A percentile compares a stretch with the other conserved stretches of the same genome.
Evolutionary conservation across 2,113 vertebrate genomes (phyloP).

Genomic region (Erinaceus europaeus): DNA sequence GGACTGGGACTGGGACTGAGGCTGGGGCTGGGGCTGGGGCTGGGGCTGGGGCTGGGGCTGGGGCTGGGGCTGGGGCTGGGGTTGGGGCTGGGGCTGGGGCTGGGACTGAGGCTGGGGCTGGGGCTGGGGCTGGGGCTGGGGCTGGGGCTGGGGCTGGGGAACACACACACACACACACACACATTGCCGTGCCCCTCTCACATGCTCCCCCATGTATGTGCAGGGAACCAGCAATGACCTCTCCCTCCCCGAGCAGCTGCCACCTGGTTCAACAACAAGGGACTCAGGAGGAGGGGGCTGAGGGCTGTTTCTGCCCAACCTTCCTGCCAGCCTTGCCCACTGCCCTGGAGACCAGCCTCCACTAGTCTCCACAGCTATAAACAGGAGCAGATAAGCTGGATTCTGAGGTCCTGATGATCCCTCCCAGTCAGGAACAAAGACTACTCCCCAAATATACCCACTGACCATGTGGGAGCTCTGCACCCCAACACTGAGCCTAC

Average conservation of each 20-base stretch:
- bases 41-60: too few species aligned
- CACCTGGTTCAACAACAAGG: not conserved
- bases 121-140: not conserved
- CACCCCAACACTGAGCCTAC: rapidly evolving
- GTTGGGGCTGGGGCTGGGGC: too few species aligned
- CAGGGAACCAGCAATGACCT: not conserved
- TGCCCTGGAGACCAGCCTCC: not conserved
- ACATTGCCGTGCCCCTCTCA: too few species aligned
- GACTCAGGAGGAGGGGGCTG: too few species aligned
- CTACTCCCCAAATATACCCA: not conserved
- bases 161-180: not conserved
- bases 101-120: too few species aligned
- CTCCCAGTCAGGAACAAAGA: not conserved
- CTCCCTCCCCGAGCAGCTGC: not conserved
- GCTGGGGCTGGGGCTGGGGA: too few species aligned
- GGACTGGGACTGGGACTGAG: too few species aligned
- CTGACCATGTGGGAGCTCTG: not conserved
- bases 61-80: too few species aligned
- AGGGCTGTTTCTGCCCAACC: not conserved
- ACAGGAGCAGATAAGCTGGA: not conserved
- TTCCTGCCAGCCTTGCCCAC: rapidly evolving
- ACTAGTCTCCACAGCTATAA: not conserved
- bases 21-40: too few species aligned
- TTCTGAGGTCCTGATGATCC: not conserved
- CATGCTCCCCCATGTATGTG: rapidly evolving